Base-by-base conservation (phyloP, 2,888 invertebrate genomes). In the Apotomis capreana region DNA sequence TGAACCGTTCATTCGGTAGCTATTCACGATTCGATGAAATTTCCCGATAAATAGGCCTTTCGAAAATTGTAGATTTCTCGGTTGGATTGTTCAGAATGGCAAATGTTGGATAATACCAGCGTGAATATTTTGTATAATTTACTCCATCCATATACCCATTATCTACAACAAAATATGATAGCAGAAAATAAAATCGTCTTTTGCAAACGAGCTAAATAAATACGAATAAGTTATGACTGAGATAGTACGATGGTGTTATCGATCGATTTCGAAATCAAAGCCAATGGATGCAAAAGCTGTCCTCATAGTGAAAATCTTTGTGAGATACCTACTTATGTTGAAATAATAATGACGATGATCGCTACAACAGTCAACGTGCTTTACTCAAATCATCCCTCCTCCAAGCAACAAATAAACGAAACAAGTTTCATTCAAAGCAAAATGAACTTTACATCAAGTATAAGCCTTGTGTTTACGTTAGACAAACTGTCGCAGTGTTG, bases 21-120 rank as follows among this genome's bases (percentile, higher is more conserved):
- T 69, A 69, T 63, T 69, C 62, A 69, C 58, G 69, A 58, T 64
- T 57, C 44, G 51, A 70, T 64, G 70, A 61, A 58, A 52, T 68
- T 71, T 61, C 57, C 67, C 51, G 67, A 51, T 71, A 57, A 68
- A 62, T 67, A 61, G 26, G 57, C 61, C 49, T 61, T 57, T 44
- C 26, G 61, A 62, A 61, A 71, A 68, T 67, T 68, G 51, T 59
- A 60, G 51, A 71, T 57, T 67, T 68, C 12, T 12, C 71, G 67
- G 61, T 57, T 71, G 67, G 40, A 62, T 61, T 61, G 57, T 68
- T 71, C 44, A 54, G 65, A 62, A 57, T 40, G 26, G 57, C 37
- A 36, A 69, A 61, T 46, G 49, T 51, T 51, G 59, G 46, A 46
- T 49, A 49, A 49, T 13, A 37, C 60, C n/a, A n/a, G 40, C 40